Evolutionary conservation across 2,797 vertebrate genomes (phyloP).

Genomic region (Clangula hyemalis): DNA sequence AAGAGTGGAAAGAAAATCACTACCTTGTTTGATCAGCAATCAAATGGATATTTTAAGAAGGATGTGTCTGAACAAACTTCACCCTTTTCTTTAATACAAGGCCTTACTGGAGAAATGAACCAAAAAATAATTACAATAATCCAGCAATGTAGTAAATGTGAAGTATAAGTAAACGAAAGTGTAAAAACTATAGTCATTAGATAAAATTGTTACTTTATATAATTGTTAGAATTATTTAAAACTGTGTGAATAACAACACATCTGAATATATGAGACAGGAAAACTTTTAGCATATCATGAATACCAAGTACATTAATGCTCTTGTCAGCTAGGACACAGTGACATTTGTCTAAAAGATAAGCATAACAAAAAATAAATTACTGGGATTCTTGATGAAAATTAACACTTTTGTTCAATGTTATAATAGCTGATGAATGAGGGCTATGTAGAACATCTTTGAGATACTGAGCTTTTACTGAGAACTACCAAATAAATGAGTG

Average conservation of each 20-base stretch:
- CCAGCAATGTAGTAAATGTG: neutral
- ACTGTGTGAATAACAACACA: neutral
- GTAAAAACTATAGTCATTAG: neutral
- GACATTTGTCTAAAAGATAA: neutral
- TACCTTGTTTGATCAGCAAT: neutral
- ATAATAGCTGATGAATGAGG: neutral
- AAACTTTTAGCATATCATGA: neutral
- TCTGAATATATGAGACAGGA: fast-evolving
- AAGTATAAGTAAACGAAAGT: neutral
- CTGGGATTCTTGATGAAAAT: neutral
- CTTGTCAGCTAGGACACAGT: neutral
- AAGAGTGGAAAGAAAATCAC: neutral
- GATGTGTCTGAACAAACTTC: neutral
- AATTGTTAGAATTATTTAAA: neutral
- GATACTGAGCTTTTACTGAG: neutral
- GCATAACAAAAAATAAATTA: neutral
- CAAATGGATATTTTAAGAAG: constrained; percentile 15
- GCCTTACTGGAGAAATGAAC: constrained; percentile 15
- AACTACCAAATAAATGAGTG: neutral
- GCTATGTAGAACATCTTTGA: neutral
- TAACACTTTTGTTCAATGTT: neutral
- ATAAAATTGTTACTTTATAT: neutral
- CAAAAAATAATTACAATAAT: constrained; percentile 11
- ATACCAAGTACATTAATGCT: neutral
- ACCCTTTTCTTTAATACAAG: constrained; percentile 37